Base-by-base conservation (phyloP, 2,888 invertebrate species). In the Poecilobothrus nobilitatus region DNA sequence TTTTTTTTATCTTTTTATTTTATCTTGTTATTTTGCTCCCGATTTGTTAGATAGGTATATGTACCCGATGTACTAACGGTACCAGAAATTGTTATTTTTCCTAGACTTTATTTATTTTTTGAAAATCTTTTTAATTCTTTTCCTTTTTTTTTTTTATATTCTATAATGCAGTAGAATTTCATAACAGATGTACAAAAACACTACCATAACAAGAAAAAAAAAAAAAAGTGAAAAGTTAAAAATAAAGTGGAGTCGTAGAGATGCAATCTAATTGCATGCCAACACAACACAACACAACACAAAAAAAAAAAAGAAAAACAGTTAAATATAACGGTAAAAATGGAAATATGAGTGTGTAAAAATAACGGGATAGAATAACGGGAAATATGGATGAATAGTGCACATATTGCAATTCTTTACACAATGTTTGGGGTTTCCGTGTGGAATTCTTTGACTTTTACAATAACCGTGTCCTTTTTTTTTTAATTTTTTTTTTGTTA, bases 371-470 rank as follows among this genome's bases (percentile, higher is more conserved):
- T 53, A 53, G 27, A 5, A 27, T 27, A 53, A 53, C 15, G 15
- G 53, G 53, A 53, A 53, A 53, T 15, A 53, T 15, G 53, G 18
- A 53, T 53, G 53, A 53, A 18, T 53, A 15, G 53, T 53, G 53
- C 53, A 53, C 53, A 53, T 53, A 53, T 53, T 53, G 53, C 53
- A 53, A 15, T 53, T 53, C 53, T 53, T 53, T 53, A 53, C 53
- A 53, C 53, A 53, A 53, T 53, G 53, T 53, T 53, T 53, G 53
- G 53, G 53, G 53, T 53, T 53, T 53, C 53, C 53, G 53, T 53
- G 53, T 53, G 53, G 53, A 6, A 53, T 53, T 53, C 53, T 53
- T 53, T 53, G 53, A 53, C 53, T 53, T 53, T 53, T 27, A 27
- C 27, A 27, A 27, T 27, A 27, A 27, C 27, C 1, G 5, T 53